Percentiles rank a stretch among this genome's conserved stretches.
These are phyloP conservation scores for Aspidiotus rigidus DNA, from an alignment of 2,888 invertebrate genomes.

Conservation along the genomic window DNA sequence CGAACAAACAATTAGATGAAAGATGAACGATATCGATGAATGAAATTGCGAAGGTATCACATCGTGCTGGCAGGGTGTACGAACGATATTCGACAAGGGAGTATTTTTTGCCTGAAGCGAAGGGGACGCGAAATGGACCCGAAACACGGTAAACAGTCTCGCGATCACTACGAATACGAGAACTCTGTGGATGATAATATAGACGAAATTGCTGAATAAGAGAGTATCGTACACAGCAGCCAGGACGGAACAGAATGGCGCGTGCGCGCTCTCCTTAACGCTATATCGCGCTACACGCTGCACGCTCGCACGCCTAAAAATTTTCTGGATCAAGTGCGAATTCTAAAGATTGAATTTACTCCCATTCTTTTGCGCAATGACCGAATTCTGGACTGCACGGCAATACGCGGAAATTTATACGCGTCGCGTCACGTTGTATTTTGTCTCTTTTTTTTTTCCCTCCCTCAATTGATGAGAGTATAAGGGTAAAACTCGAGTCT, in stretches of 20 bases:
- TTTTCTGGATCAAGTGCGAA: too few species aligned
- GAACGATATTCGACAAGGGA: neutral
- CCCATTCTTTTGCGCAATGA: constrained; percentile 4
- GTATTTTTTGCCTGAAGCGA: neutral
- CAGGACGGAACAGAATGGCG: neutral
- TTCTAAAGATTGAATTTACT: neutral
- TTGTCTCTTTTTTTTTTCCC: too few species aligned
- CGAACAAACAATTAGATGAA: neutral
- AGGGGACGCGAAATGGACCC: neutral
- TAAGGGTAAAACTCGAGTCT: too few species aligned
- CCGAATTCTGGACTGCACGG: neutral
- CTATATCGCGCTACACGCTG: too few species aligned
- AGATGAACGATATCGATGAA: neutral
- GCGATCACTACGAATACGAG: constrained; percentile 24
- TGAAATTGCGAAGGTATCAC: neutral
- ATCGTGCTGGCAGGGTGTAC: constrained; percentile 4
- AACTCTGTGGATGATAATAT: constrained; percentile 24
- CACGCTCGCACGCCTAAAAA: too few species aligned
- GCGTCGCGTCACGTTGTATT: too few species aligned
- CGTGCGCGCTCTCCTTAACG: too few species aligned
- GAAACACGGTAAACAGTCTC: constrained; percentile 9
- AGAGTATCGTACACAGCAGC: neutral
- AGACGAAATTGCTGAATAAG: constrained; percentile 22
- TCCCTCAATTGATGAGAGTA: too few species aligned
- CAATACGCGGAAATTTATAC: too few species aligned